A percentile compares a stretch with the other conserved stretches of the same genome.
Evolutionary conservation across 2,113 vertebrate genomes (phyloP).

Genomic region (Gymnocephalus cernua): DNA sequence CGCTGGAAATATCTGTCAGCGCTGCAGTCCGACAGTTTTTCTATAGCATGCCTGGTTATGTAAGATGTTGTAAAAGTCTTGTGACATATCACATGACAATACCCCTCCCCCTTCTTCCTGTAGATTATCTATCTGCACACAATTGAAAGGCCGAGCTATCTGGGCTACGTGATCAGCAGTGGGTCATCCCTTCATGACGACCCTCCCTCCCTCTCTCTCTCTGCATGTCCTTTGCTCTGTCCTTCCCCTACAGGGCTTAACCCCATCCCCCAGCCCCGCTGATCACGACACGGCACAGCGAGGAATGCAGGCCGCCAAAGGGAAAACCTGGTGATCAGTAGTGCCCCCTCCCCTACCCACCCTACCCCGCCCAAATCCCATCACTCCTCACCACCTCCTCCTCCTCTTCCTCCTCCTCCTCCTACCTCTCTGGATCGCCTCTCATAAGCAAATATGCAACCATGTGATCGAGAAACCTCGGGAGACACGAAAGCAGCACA

Average conservation of each 20-base stretch:
- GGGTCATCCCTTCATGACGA: constrained; percentile 52
- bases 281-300: constrained; percentile 47
- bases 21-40: not conserved
- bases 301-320: constrained; percentile 69
- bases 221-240: constrained; percentile 35
- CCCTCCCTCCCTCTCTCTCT: constrained; percentile 20
- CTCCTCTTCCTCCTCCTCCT: not conserved
- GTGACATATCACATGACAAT: not conserved
- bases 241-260: constrained; percentile 50
- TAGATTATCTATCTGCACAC: constrained; percentile 17
- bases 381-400: constrained; percentile 28
- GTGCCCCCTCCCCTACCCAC: constrained; percentile 30
- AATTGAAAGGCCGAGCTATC: constrained; percentile 32
- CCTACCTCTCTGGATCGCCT: constrained; percentile 24
- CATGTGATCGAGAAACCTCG: constrained; percentile 68
- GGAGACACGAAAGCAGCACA: constrained; percentile 56
- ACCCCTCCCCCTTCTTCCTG: constrained; percentile 53
- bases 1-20: not conserved
- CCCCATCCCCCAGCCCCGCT: constrained; percentile 39
- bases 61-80: constrained; percentile 53
- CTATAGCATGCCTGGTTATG: constrained; percentile 20
- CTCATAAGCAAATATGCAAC: constrained; percentile 67
- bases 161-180: constrained; percentile 44
- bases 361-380: constrained; percentile 49
- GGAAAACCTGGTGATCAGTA: constrained; percentile 63